Conservation (phyloP, 2,888 invertebrate genomes). For the Dromius quadrimaculatus region DNA sequence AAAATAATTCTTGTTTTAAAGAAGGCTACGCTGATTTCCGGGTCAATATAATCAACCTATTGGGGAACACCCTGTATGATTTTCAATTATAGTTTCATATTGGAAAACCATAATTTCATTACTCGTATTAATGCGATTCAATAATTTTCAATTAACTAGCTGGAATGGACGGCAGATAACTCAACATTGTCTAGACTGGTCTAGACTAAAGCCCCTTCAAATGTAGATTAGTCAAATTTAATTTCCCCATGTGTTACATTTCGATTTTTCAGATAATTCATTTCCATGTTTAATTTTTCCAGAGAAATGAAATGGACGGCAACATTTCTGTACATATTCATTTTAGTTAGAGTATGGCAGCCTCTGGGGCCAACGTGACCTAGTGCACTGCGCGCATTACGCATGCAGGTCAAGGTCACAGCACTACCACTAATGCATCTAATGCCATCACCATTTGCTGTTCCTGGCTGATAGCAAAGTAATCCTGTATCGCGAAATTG, state of each 20-base stretch:
- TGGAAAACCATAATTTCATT: conserved; percentile 11
- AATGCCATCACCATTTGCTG: neutral
- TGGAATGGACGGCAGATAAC: too few species aligned
- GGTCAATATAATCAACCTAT: too few species aligned
- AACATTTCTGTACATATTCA: neutral
- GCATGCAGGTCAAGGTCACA: conserved; percentile 24
- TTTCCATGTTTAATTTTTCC: too few species aligned
- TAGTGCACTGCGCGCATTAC: conserved; percentile 3
- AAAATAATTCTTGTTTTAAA: conserved; percentile 25
- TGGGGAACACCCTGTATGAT: too few species aligned
- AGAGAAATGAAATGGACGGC: conserved; percentile 1
- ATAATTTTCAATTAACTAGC: conserved; percentile 28
- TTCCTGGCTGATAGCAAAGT: conserved; percentile 4
- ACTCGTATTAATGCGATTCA: neutral
- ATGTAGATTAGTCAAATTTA: too few species aligned
- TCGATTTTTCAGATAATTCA: too few species aligned
- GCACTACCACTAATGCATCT: neutral
- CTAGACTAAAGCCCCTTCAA: too few species aligned
- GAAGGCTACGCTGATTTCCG: conserved; percentile 21
- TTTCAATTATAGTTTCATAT: neutral
- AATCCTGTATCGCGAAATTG: neutral
- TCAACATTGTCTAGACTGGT: too few species aligned
- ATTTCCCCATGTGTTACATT: too few species aligned
- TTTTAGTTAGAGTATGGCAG: too few species aligned
- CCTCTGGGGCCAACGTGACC: conserved; percentile 16